These are phyloP conservation scores for Dysidea cf. avara DNA, from an alignment of 37 sponge, comb jelly and placozoan species.

Conservation along the genomic window DNA sequence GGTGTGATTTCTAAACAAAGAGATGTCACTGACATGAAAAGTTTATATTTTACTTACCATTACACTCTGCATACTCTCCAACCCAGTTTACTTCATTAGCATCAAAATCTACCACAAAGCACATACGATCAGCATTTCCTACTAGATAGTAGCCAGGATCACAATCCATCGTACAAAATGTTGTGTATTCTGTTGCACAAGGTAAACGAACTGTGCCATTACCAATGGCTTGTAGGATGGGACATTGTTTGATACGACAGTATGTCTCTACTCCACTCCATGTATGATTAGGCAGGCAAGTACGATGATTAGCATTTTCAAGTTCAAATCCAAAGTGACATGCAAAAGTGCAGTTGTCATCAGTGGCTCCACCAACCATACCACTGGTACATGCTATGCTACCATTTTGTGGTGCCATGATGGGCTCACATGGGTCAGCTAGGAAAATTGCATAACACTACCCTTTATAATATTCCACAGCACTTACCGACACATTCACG, in stretches of 20 bases:
- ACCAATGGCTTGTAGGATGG: neutral
- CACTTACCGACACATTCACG: conserved; percentile 14
- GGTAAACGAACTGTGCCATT: neutral
- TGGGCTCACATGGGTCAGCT: conserved; percentile 4
- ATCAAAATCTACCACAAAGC: neutral
- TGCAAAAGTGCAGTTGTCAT: conserved; percentile 14
- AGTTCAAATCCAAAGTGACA: conserved; percentile 1
- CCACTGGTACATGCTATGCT: conserved; percentile 13
- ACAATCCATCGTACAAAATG: conserved; percentile 9
- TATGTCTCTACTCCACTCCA: conserved; percentile 14
- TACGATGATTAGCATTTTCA: neutral
- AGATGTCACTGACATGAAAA: neutral
- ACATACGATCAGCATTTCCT: neutral
- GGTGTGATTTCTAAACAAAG: neutral
- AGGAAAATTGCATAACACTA: no score
- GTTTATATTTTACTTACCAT: conserved; percentile 3
- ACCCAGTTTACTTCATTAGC: conserved; percentile 2
- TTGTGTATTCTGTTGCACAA: neutral
- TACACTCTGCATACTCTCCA: neutral
- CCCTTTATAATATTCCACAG: no score
- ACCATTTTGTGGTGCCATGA: conserved; percentile 19
- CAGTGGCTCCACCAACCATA: neutral
- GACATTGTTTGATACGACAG: conserved; percentile 2
- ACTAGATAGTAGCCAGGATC: conserved; percentile 11
- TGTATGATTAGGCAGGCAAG: neutral